Evolutionary conservation across 2,113 vertebrate species (phyloP).

Genomic region (Boleophthalmus pectinirostris): DNA sequence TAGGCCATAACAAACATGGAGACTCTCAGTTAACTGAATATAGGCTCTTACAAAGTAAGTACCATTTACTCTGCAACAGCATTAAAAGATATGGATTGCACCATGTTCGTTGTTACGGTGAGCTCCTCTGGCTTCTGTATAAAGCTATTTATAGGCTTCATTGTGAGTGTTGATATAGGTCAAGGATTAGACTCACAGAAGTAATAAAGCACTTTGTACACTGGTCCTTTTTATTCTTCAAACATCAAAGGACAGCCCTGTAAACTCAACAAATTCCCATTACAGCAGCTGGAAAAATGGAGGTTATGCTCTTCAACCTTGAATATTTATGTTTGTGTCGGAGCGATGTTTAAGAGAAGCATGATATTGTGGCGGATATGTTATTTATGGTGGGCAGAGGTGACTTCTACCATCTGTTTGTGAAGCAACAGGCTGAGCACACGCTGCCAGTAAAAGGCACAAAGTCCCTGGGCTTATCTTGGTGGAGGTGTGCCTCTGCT

Average conservation of each 20-base stretch:
- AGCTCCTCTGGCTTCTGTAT: conserved; percentile 9
- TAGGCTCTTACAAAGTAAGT: not conserved
- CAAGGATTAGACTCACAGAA: conserved; percentile 42
- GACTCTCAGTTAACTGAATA: not conserved
- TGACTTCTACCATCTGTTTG: conserved; percentile 69
- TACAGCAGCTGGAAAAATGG: conserved; percentile 19
- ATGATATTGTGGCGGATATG: conserved; percentile 36
- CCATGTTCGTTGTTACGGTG: not conserved
- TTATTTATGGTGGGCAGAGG: conserved; percentile 57
- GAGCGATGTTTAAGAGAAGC: conserved; percentile 33
- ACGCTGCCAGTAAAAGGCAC: conserved; percentile 60
- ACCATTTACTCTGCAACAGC: conserved; percentile 1
- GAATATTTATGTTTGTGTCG: conserved; percentile 33
- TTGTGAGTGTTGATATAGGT: conserved; percentile 38
- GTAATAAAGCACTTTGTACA: conserved; percentile 40
- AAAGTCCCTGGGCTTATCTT: conserved; percentile 70
- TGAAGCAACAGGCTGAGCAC: conserved; percentile 65
- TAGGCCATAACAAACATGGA: too few species aligned
- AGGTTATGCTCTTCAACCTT: conserved; percentile 44
- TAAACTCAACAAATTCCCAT: conserved; percentile 37
- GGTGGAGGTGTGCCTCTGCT: conserved; percentile 63
- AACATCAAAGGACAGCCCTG: conserved; percentile 21
- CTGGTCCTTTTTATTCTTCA: conserved; percentile 23
- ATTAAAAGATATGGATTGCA: conserved; percentile 3
- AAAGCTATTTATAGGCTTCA: conserved; percentile 22